A percentile compares a stretch with the other conserved stretches of the same genome.
Conservation (phyloP, 1,140 invertebrate genomes). For the Latrodectus geometricus region DNA sequence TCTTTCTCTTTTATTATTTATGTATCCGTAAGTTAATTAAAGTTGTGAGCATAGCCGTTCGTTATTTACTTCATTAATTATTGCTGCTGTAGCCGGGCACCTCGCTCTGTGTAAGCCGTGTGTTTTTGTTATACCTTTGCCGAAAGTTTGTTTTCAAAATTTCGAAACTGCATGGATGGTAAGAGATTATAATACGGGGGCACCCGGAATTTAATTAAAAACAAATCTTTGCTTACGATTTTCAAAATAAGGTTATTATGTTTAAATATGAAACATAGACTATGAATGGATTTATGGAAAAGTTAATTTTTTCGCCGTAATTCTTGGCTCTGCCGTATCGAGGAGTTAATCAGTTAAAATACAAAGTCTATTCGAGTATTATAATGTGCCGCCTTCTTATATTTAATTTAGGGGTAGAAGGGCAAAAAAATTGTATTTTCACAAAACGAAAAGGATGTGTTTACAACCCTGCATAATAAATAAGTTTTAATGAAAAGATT, state of each 20-base stretch:
- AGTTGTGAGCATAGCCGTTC: constrained; percentile 15
- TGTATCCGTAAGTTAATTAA: constrained; percentile 48
- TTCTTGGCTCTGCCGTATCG: neutral
- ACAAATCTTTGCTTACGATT: constrained; percentile 45
- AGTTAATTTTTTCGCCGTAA: constrained; percentile 19
- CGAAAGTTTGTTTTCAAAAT: constrained; percentile 15
- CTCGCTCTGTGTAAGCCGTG: neutral
- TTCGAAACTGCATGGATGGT: neutral
- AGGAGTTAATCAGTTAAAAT: neutral
- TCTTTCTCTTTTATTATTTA: constrained; percentile 43
- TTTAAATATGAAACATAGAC: constrained; percentile 28
- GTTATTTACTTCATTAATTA: constrained; percentile 58
- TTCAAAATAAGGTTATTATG: constrained; percentile 53
- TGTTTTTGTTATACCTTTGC: constrained; percentile 10
- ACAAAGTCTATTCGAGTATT: neutral
- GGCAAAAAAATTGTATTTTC: constrained; percentile 1
- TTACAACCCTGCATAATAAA: constrained; percentile 28
- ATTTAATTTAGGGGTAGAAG: neutral
- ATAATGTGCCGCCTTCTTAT: constrained; percentile 1
- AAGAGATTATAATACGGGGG: constrained; percentile 13
- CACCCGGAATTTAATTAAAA: constrained; percentile 58
- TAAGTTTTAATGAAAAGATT: constrained; percentile 43
- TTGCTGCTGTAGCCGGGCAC: constrained; percentile 18
- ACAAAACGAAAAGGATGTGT: neutral
- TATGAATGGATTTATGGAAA: constrained; percentile 29